Conservation (phyloP, 1,140 invertebrate species). For the Stegodyphus mimosarum region DNA sequence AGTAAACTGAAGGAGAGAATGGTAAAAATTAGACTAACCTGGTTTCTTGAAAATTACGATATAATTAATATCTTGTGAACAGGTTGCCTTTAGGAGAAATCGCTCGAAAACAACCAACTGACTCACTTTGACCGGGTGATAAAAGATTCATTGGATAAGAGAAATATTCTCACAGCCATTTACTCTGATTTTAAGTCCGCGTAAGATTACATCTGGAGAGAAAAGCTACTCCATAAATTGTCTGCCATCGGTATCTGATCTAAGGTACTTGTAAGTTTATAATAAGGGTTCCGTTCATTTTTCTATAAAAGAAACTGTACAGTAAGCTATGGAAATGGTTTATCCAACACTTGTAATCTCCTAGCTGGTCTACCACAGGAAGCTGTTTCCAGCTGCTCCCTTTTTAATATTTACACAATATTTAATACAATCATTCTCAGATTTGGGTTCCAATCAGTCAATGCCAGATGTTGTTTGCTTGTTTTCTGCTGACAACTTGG, state of each 20-base stretch:
- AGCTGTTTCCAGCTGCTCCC: slow-evolving; percentile 6
- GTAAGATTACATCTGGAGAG: slow-evolving; percentile 14
- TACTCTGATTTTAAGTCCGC: slow-evolving; percentile 29
- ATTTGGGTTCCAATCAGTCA: too few species aligned
- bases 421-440: slow-evolving; percentile 10
- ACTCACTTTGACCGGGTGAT: too few species aligned
- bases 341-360: slow-evolving; percentile 18
- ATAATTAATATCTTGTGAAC: too few species aligned
- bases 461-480: background rate
- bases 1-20: too few species aligned
- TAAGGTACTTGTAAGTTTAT: slow-evolving; percentile 30
- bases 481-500: slow-evolving; percentile 18
- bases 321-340: background rate
- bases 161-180: slow-evolving; percentile 20
- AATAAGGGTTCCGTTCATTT: slow-evolving; percentile 13
- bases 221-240: slow-evolving; percentile 9
- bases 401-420: slow-evolving; percentile 6
- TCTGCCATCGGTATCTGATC: background rate
- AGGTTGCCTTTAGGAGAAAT: too few species aligned
- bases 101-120: too few species aligned
- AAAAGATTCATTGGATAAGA: slow-evolving; percentile 19
- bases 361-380: slow-evolving; percentile 11
- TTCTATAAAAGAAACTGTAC: slow-evolving; percentile 9
- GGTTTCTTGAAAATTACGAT: too few species aligned
- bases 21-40: too few species aligned